Evolutionary conservation across 2,888 invertebrate genomes (phyloP).

Genomic region (Octodonta nipae): DNA sequence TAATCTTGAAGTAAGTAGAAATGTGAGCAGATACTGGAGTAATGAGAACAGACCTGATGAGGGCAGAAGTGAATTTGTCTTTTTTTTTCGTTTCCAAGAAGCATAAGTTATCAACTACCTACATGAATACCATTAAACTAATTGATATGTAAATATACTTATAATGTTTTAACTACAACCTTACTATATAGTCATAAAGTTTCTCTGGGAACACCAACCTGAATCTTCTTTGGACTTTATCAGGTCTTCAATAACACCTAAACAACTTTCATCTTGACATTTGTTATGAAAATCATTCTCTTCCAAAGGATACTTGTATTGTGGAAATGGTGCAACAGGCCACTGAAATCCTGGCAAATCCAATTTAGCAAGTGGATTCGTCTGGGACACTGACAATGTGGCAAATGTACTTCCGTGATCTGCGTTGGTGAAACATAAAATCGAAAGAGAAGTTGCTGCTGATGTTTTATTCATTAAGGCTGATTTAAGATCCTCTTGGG

Average conservation of each 20-base stretch:
- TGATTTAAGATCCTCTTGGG: constrained; percentile 61
- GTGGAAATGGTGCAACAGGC: constrained; percentile 86
- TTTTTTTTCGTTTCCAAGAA: no score
- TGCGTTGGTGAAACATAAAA: constrained; percentile 69
- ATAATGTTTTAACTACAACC: background rate
- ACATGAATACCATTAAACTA: no score
- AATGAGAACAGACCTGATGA: no score
- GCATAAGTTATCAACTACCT: no score
- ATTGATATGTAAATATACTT: no score
- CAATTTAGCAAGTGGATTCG: constrained; percentile 48
- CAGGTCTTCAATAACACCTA: constrained; percentile 54
- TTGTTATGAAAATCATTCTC: constrained; percentile 64
- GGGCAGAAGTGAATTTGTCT: no score
- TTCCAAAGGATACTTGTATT: constrained; percentile 83
- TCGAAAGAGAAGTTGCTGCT: constrained; percentile 68
- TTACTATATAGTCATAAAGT: background rate
- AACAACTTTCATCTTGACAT: constrained; percentile 62
- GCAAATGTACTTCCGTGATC: constrained; percentile 94
- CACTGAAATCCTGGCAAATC: constrained; percentile 90
- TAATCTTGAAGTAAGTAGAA: no score
- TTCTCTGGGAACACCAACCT: no score
- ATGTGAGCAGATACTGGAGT: no score
- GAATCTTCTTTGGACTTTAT: no score
- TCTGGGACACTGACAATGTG: constrained; percentile 69
- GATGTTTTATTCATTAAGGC: constrained; percentile 76